Conservation (phyloP, 2,113 vertebrate species). For the Campylomormyrus numenius region DNA sequence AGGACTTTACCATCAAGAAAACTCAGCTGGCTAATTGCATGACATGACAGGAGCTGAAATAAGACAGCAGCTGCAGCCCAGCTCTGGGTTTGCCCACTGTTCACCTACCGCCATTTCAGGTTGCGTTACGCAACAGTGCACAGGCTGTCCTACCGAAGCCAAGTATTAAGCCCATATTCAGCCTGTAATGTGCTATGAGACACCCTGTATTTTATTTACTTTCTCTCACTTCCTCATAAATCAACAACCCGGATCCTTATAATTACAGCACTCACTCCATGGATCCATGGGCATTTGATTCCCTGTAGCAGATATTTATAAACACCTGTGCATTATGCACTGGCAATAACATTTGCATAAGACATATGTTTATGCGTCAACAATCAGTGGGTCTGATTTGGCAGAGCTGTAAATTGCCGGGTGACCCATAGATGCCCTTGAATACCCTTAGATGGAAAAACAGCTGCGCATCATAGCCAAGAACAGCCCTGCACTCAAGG, state of each 20-base stretch:
- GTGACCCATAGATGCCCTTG: background rate
- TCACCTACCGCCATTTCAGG: background rate
- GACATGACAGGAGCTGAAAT: background rate
- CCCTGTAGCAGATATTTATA: background rate
- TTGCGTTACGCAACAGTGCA: background rate
- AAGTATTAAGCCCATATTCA: background rate
- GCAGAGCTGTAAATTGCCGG: background rate
- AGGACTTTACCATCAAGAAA: background rate
- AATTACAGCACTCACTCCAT: background rate
- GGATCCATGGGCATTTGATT: background rate
- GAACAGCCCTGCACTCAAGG: background rate
- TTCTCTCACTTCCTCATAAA: background rate
- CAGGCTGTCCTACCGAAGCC: background rate
- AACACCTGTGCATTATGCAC: conserved; percentile 14
- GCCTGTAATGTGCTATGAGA: background rate
- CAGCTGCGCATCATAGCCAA: background rate
- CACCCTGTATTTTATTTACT: background rate
- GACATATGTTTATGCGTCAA: conserved; percentile 5
- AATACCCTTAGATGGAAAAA: background rate
- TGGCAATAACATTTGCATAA: conserved; percentile 2
- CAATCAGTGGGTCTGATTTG: background rate
- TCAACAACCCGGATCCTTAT: background rate
- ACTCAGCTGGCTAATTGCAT: background rate
- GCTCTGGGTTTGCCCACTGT: background rate
- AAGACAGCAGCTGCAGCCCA: background rate